Conservation (phyloP, 2,888 invertebrate species). For the Zaprionus lineosus region DNA sequence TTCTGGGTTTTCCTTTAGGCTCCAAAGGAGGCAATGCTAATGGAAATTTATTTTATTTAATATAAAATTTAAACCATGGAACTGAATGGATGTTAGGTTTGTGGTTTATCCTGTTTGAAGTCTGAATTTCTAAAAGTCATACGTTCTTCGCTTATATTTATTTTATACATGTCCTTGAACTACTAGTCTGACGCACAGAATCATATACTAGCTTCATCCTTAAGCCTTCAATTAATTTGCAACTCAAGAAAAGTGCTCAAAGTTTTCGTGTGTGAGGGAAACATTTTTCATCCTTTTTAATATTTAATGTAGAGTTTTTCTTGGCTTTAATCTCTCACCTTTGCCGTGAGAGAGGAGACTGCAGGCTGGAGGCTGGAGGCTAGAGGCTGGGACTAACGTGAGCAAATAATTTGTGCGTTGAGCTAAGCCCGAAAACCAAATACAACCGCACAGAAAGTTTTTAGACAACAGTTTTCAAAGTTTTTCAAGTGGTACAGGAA, state of each 20-base stretch:
- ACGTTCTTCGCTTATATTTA: too few species aligned
- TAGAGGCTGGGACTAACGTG: constrained; percentile 43
- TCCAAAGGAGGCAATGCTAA: too few species aligned
- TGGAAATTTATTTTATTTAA: too few species aligned
- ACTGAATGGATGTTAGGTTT: too few species aligned
- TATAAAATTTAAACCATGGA: too few species aligned
- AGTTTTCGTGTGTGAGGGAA: constrained; percentile 9
- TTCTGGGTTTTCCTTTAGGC: too few species aligned
- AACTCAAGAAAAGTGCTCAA: constrained; percentile 8
- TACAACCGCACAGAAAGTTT: constrained; percentile 65
- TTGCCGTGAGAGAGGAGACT: too few species aligned
- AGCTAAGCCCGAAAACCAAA: constrained; percentile 62
- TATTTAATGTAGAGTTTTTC: constrained; percentile 34
- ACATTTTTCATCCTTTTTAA: constrained; percentile 39
- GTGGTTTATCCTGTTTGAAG: too few species aligned
- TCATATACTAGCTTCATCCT: neutral
- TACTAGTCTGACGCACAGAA: too few species aligned
- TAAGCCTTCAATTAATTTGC: constrained; percentile 28
- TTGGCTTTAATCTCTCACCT: constrained; percentile 42
- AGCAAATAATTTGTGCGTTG: constrained; percentile 71
- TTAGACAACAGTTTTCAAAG: constrained; percentile 75
- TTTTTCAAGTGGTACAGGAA: constrained; percentile 62
- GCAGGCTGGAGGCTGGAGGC: too few species aligned
- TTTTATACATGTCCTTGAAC: too few species aligned
- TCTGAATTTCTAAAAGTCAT: too few species aligned